These are phyloP conservation scores for Balaenoptera acutorostrata DNA, from an alignment of 2,113 vertebrate species.

Conservation along the genomic window DNA sequence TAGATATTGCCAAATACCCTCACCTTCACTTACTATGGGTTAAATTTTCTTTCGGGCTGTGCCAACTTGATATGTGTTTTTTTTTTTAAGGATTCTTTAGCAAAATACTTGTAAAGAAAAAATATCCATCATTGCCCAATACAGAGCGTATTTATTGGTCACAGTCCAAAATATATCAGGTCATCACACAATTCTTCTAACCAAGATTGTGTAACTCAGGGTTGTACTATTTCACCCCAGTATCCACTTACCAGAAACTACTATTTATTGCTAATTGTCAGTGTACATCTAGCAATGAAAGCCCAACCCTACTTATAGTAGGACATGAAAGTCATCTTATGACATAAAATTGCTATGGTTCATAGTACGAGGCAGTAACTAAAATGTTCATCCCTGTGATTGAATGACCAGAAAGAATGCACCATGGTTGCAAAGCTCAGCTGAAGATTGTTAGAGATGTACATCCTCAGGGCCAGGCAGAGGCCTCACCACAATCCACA, in stretches of 20 bases:
- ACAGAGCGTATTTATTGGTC: not conserved
- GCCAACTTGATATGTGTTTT: not conserved
- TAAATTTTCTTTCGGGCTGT: not conserved
- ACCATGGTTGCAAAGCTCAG: not conserved
- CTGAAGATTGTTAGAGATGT: not conserved
- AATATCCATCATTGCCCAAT: not conserved
- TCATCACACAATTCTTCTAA: not conserved
- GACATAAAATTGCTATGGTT: not conserved
- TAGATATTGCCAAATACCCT: not conserved
- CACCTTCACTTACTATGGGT: not conserved
- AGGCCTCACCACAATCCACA: not conserved
- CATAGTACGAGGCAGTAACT: not conserved
- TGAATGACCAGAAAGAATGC: not conserved
- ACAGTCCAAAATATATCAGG: not conserved
- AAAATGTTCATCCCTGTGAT: not conserved
- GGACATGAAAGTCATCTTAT: not conserved
- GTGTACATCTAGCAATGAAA: not conserved
- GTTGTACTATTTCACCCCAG: not conserved
- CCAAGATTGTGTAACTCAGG: not conserved
- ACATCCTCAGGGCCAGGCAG: not conserved
- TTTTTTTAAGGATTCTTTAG: not conserved
- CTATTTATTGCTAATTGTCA: slow-evolving; percentile 14
- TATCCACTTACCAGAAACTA: not conserved
- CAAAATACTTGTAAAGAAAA: slow-evolving; percentile 17
- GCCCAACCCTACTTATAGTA: not conserved